Evolutionary conservation across 2,113 vertebrate species (phyloP), one percentile per base, ranked within the genome.

Genomic region (Origma solitaria): DNA sequence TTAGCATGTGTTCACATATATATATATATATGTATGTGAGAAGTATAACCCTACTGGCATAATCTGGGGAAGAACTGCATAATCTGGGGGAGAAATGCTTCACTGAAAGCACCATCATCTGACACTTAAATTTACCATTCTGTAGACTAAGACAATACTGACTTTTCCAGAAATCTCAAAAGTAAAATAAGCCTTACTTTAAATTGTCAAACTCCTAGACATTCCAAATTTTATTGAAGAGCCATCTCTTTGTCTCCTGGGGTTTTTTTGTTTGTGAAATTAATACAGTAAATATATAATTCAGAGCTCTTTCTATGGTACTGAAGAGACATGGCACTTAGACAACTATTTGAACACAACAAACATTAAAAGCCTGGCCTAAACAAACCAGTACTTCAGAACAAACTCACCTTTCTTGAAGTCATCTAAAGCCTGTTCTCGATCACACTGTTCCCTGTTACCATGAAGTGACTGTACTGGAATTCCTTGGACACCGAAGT

Each of bases 381-480:
- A 61, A 54, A 79, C n/a, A 56, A 78, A 84, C 16, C 6, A 82
- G 2, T 35, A 69, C 31, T 73, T 51, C 35, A 27, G 21, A 24
- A 69, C 28, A 91, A 84, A 86, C 72, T 4, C 96, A 99, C 99
- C 98, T 15, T 97, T 98, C 97, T 98, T 99, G 90, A 99, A 99
- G 95, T 99, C 99, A 90, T 98, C 98, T 87, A 99, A 98, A 25
- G 99, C 99, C 84, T 98, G 99, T 84, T 99, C 99, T 40, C 99
- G 97, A 96, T 99, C 99, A 51, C 97, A 98, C 92, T 99, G 99
- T 35, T 99, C 99, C 73, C 98, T 97, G 91, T 98, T 98, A 31
- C 99, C 99, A 78, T 99, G 99, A 88, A 99, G 98, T 57, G 98
- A 98, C 81, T 99, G 99, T n/a, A 99, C 99, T 49, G 98, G 96